These are phyloP conservation scores for Brachyalestes nurse DNA, from an alignment of 2,797 vertebrate genomes.

Conservation along the genomic window DNA sequence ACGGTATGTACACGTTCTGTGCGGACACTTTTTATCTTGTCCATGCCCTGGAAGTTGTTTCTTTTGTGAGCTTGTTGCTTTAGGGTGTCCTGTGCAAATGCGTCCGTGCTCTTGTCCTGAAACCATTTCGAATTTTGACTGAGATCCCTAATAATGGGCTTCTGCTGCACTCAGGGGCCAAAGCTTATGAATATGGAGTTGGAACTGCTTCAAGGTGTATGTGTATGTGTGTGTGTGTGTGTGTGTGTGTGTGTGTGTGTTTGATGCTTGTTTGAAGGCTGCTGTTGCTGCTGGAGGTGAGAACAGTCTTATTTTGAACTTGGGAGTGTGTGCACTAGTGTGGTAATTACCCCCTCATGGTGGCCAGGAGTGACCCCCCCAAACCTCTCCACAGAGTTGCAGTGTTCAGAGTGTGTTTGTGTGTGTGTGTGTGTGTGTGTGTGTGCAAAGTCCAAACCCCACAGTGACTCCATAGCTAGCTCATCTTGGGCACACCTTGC, in stretches of 20 bases:
- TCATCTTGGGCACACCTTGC: constrained; percentile 64
- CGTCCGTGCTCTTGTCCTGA: constrained; percentile 64
- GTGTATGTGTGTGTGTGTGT: constrained; percentile 43
- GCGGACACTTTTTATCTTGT: constrained; percentile 3
- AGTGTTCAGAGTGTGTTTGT: background rate
- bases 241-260: constrained; percentile 40
- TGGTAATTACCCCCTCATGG: constrained; percentile 55
- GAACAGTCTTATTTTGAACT: constrained; percentile 52
- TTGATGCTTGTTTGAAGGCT: constrained; percentile 54
- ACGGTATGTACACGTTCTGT: background rate
- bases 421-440: constrained; percentile 15
- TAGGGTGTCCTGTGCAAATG: constrained; percentile 34
- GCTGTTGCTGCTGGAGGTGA: constrained; percentile 53
- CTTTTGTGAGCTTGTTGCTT: constrained; percentile 26
- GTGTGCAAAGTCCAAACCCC: constrained; percentile 48
- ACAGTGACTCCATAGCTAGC: constrained; percentile 34
- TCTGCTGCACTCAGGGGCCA: constrained; percentile 67
- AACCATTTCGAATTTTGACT: constrained; percentile 68
- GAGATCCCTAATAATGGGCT: constrained; percentile 63
- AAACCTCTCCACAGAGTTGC: constrained; percentile 19
- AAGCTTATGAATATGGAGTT: constrained; percentile 77
- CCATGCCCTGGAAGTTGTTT: constrained; percentile 26
- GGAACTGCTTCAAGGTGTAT: constrained; percentile 74
- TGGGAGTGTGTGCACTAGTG: constrained; percentile 48
- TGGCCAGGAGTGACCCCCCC: constrained; percentile 50